Conservation (phyloP, 2,797 vertebrate species). For the Acrocephalus scirpaceus region DNA sequence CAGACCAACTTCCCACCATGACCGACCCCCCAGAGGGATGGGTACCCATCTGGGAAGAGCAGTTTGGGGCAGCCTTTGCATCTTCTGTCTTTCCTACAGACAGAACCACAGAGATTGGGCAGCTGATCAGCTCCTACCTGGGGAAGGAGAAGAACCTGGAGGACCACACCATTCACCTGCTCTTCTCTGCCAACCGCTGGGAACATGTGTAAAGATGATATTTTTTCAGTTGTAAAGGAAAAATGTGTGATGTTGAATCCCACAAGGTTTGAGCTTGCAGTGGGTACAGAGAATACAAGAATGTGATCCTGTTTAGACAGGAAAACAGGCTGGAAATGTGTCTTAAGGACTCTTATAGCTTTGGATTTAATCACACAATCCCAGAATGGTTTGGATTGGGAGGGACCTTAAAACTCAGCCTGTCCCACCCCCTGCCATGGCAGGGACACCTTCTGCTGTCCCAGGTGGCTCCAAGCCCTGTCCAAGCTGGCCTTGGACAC, state of each 20-base stretch:
- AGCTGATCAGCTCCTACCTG: slow-evolving; percentile 88
- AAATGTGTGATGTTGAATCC: rapidly evolving
- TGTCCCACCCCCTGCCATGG: rapidly evolving
- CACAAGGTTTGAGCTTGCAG: not conserved
- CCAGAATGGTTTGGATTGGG: not conserved
- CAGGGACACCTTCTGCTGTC: rapidly evolving
- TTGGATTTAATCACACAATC: not conserved
- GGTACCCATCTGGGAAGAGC: not conserved
- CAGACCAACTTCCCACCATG: rapidly evolving
- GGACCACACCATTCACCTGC: slow-evolving; percentile 91
- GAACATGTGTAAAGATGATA: slow-evolving; percentile 85
- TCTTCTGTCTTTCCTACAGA: slow-evolving; percentile 71
- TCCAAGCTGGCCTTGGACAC: not conserved
- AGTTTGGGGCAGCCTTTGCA: not conserved
- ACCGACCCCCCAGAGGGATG: rapidly evolving
- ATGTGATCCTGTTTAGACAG: not conserved
- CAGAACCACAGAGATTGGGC: slow-evolving; percentile 89
- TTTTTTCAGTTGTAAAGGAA: not conserved
- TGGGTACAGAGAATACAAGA: rapidly evolving
- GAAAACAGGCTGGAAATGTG: not conserved
- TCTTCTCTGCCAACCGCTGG: slow-evolving; percentile 98
- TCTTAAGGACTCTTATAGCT: not conserved
- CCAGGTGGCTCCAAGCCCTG: rapidly evolving
- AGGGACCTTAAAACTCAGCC: rapidly evolving
- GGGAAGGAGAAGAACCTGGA: slow-evolving; percentile 87